These are phyloP conservation scores for Drosophila atripex DNA, from an alignment of 2,888 invertebrate species.

Conservation along the genomic window DNA sequence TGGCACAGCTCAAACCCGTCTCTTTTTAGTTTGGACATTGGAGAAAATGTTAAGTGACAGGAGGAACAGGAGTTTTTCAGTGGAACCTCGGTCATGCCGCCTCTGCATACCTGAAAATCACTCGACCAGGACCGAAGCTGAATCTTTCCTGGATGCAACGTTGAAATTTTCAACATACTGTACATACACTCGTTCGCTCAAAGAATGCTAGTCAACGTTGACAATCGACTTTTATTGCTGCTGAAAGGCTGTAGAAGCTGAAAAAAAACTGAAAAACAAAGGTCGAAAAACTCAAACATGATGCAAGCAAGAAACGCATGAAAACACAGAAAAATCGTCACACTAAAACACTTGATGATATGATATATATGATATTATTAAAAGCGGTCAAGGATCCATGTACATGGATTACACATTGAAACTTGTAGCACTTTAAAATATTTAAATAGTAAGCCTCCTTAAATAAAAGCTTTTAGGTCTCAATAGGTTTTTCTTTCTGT, in stretches of 20 bases:
- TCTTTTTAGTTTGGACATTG: conserved; percentile 34
- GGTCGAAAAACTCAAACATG: conserved; percentile 7
- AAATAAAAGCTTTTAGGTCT: too few species aligned
- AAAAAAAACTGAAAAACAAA: conserved; percentile 17
- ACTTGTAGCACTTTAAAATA: too few species aligned
- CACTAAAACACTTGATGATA: too few species aligned
- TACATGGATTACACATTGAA: too few species aligned
- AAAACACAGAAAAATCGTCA: conserved; percentile 8
- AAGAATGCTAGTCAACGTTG: conserved; percentile 60
- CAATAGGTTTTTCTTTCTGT: conserved; percentile 15
- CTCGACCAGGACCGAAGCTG: conserved; percentile 32
- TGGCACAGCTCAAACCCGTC: background rate
- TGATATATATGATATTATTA: too few species aligned
- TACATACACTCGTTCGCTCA: conserved; percentile 11
- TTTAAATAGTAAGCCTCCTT: too few species aligned
- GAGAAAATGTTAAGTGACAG: conserved; percentile 73
- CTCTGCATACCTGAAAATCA: conserved; percentile 56
- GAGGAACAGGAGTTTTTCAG: conserved; percentile 19
- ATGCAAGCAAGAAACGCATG: conserved; percentile 5
- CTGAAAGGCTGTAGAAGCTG: conserved; percentile 50
- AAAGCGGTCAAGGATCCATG: background rate
- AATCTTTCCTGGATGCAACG: conserved; percentile 37
- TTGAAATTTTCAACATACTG: conserved; percentile 32
- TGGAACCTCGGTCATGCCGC: conserved; percentile 9
- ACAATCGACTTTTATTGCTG: conserved; percentile 78